Evolutionary conservation across 2,888 invertebrate genomes (phyloP), one percentile per base, ranked within the genome.

Genomic region (Ceramica pisi): DNA sequence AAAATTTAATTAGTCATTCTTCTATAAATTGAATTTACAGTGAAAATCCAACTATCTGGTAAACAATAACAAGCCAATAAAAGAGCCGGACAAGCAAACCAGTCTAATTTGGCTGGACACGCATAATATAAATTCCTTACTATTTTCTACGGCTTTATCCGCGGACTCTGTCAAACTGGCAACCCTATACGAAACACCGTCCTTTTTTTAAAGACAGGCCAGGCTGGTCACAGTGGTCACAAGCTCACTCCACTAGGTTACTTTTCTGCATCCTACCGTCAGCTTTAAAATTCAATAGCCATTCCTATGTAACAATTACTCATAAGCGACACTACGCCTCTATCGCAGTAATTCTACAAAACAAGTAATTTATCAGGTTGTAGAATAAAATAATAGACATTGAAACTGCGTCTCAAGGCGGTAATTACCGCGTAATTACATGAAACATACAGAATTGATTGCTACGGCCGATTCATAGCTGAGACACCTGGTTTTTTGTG

Each of bases 361-460:
- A 6, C 12, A 66, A 57, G 44, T 63, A 50, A 67, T 56, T 5
- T 61, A 71, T 68, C 51, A 53, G 23, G 59, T 71, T 68, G 19
- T 64, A 57, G 66, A 55, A 57, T 71, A 76, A 31, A 9, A 69
- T 71, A 55, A 65, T 78, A 82, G 69, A 78, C 82, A 81, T 73
- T 80, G 72, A 73, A 80, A 59, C 67, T 48, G 53, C 59, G 60
- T 56, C 31, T 12, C 60, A 63, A 77, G 69, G 50, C 63, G 10
- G 72, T 82, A 70, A 78, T 78, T 69, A 80, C 78, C 14, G 26
- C 21, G 67, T 78, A 81, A 78, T 81, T 81, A 81, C 73, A 57
- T 55, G 16, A 51, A 67, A 60, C 65, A 76, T 23, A 59, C 57
- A 66, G 35, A 73, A 73, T 73, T 80, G 60, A 78, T 80, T 65